Conservation (phyloP, 2,888 invertebrate species). For the Trichogramma evanescens region DNA sequence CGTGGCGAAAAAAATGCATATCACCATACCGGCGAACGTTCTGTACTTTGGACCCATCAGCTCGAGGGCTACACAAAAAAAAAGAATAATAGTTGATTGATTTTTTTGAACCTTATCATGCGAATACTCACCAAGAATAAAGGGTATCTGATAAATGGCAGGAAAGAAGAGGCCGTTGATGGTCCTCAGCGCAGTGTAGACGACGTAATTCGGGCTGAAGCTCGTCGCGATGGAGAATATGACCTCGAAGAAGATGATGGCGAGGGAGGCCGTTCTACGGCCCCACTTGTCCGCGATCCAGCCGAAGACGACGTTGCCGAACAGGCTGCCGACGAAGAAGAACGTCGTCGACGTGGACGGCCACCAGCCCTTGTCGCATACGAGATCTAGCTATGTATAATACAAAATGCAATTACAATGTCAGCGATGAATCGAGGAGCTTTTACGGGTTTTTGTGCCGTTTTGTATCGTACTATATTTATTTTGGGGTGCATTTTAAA, state of each 20-base stretch:
- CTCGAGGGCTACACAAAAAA: constrained; percentile 49
- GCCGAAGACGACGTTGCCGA: constrained; percentile 61
- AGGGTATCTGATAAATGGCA: constrained; percentile 61
- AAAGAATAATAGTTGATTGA: background rate
- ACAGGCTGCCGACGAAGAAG: constrained; percentile 63
- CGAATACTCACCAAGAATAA: constrained; percentile 53
- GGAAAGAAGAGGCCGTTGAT: constrained; percentile 62
- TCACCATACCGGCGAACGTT: constrained; percentile 60
- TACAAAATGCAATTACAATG: constrained; percentile 42
- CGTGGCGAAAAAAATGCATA: constrained; percentile 59
- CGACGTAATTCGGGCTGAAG: constrained; percentile 56
- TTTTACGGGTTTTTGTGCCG: constrained; percentile 13
- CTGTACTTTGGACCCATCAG: constrained; percentile 59
- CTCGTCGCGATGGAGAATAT: constrained; percentile 57
- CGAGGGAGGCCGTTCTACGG: constrained; percentile 56
- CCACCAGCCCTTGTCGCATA: constrained; percentile 59
- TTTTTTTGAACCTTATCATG: background rate
- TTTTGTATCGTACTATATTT: constrained; percentile 18
- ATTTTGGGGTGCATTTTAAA: background rate
- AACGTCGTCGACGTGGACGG: constrained; percentile 59
- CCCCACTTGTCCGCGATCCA: constrained; percentile 66
- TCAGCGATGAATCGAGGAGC: constrained; percentile 3
- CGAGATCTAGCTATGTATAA: constrained; percentile 55
- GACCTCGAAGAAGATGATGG: constrained; percentile 58
- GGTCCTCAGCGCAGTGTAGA: constrained; percentile 55